These are phyloP conservation scores for Miltochrista miniata DNA, from an alignment of 2,888 invertebrate species.

Conservation along the genomic window DNA sequence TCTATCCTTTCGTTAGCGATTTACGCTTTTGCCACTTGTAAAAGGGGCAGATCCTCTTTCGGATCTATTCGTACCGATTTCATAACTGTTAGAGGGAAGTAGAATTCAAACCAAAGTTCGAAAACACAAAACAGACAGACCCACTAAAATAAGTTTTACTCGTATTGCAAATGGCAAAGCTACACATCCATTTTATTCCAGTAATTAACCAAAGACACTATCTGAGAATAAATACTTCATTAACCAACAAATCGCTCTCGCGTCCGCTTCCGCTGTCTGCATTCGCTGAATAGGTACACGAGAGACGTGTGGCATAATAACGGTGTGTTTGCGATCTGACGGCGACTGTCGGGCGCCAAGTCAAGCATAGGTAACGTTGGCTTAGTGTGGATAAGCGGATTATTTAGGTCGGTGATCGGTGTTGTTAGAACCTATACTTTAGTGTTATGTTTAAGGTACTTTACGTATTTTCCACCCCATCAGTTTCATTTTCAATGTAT, in stretches of 20 bases:
- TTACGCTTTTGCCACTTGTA: too few species aligned
- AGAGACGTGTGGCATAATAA: slow-evolving; percentile 17
- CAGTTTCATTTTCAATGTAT: too few species aligned
- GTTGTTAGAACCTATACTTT: neutral
- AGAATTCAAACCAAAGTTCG: too few species aligned
- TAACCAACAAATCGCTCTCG: slow-evolving; percentile 6
- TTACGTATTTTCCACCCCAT: too few species aligned
- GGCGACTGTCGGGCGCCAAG: slow-evolving; percentile 38
- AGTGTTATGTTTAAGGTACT: too few species aligned
- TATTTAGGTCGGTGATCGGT: neutral
- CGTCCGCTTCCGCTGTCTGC: slow-evolving; percentile 19
- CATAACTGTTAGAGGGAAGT: too few species aligned
- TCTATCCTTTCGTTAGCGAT: too few species aligned
- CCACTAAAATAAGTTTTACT: too few species aligned
- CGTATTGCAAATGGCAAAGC: too few species aligned
- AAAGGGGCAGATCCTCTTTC: too few species aligned
- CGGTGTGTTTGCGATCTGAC: slow-evolving; percentile 37
- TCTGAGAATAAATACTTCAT: neutral
- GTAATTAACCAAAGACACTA: slow-evolving; percentile 1
- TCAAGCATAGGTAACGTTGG: slow-evolving; percentile 25
- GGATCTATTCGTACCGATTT: neutral
- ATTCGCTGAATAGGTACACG: slow-evolving; percentile 12
- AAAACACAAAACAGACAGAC: too few species aligned
- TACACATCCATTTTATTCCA: neutral
- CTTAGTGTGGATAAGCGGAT: slow-evolving; percentile 32